Evolutionary conservation across 2,113 vertebrate genomes (phyloP).

Genomic region (Grantiella picta): DNA sequence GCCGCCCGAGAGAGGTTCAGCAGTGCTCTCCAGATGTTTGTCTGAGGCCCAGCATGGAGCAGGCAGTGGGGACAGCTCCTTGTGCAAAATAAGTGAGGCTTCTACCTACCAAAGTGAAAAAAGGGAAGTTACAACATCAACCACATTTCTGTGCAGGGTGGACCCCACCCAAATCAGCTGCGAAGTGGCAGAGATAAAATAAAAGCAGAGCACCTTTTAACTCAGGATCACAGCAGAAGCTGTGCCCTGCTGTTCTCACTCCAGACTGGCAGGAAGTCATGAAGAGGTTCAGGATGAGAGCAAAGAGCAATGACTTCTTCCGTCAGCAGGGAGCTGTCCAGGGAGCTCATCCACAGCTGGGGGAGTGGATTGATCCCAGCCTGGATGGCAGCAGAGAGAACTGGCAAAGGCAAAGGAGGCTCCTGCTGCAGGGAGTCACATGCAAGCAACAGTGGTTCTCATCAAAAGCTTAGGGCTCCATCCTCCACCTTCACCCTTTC

Average conservation of each 20-base stretch:
- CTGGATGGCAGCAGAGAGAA: neutral
- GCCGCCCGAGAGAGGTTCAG: neutral
- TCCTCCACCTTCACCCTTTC: neutral
- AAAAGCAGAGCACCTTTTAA: neutral
- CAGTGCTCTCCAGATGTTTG: neutral
- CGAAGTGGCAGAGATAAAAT: neutral
- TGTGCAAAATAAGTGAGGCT: neutral
- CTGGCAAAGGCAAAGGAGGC: neutral
- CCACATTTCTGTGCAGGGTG: neutral
- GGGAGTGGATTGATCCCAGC: neutral
- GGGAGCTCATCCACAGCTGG: neutral
- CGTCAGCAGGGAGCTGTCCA: neutral
- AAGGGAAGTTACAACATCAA: slow-evolving; percentile 60
- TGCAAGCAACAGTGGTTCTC: neutral
- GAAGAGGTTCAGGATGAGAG: neutral
- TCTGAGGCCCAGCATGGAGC: neutral
- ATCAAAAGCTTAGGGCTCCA: neutral
- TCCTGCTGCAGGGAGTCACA: neutral
- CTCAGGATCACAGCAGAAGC: neutral
- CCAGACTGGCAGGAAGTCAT: neutral
- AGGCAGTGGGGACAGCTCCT: neutral
- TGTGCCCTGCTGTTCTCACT: neutral
- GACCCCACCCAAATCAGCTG: slow-evolving; percentile 47
- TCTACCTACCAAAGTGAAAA: slow-evolving; percentile 23
- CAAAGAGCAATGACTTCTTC: neutral